Conservation (phyloP, 2,797 vertebrate genomes). For the Botia almorhae region DNA sequence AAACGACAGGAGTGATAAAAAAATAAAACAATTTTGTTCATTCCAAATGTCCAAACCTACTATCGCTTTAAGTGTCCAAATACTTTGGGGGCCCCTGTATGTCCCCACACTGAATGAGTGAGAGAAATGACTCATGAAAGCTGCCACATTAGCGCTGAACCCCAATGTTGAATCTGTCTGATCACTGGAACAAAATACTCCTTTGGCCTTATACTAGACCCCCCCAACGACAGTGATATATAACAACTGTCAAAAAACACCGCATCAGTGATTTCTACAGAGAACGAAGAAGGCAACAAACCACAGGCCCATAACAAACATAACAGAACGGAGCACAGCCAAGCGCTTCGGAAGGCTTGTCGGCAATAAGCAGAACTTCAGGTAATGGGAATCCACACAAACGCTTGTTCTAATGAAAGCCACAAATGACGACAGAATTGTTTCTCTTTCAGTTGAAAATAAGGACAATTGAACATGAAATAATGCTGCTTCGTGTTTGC, state of each 20-base stretch:
- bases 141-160: slow-evolving; percentile 53
- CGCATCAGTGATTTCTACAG: slow-evolving; percentile 10
- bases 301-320: slow-evolving; percentile 21
- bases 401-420: slow-evolving; percentile 16
- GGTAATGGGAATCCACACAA: slow-evolving; percentile 33
- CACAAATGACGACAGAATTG: background rate
- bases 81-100: background rate
- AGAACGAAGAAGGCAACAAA: slow-evolving; percentile 20
- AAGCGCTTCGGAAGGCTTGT: slow-evolving; percentile 22
- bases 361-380: slow-evolving; percentile 20
- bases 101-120: background rate
- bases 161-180: slow-evolving; percentile 33
- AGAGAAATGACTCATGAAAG: slow-evolving; percentile 46
- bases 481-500: slow-evolving; percentile 9
- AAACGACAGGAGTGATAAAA: background rate
- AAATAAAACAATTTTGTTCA: background rate
- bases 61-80: background rate
- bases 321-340: slow-evolving; percentile 25
- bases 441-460: slow-evolving; percentile 26
- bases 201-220: slow-evolving; percentile 42
- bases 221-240: slow-evolving; percentile 46
- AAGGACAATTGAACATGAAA: slow-evolving; percentile 36
- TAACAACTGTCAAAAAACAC: slow-evolving; percentile 42
- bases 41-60: background rate
- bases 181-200: slow-evolving; percentile 55